phyloP scores from a whole-genome alignment of 2,113 vertebrate species.

The Crotalus horridus region DNA sequence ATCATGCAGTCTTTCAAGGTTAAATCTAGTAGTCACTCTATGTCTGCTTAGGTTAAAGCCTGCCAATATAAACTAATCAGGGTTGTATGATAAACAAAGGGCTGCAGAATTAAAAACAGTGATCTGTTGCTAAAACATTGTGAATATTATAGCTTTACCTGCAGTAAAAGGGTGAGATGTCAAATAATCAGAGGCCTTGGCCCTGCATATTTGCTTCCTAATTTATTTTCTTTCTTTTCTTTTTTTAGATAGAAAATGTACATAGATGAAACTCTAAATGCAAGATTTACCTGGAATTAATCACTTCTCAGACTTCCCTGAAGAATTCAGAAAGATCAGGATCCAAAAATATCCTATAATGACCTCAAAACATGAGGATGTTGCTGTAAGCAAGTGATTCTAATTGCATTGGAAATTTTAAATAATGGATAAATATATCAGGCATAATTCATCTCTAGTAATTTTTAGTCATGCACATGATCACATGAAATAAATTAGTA shows the following conservation, averaged over 20 bases:
- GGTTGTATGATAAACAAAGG: slow-evolving; percentile 18
- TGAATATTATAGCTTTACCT: slow-evolving; percentile 3
- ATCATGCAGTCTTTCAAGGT: neutral
- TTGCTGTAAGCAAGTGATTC: neutral
- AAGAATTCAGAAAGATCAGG: neutral
- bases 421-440: neutral
- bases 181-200: slow-evolving; percentile 11
- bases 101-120: slow-evolving; percentile 3
- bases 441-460: neutral
- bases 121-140: slow-evolving; percentile 41
- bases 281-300: neutral
- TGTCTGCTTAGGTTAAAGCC: slow-evolving; percentile 16
- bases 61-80: slow-evolving; percentile 19
- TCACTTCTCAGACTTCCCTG: neutral
- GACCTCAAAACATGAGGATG: neutral
- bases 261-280: neutral
- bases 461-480: neutral
- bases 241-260: neutral
- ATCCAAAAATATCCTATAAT: neutral
- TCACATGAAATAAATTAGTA: neutral
- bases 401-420: slow-evolving; percentile 10
- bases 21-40: neutral
- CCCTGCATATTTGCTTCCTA: neutral
- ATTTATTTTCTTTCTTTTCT: neutral
- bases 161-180: neutral